Percentiles rank a stretch among this genome's conserved stretches.
phyloP scores from a whole-genome alignment of 1,140 invertebrate genomes.

The Drosophila burlai region DNA sequence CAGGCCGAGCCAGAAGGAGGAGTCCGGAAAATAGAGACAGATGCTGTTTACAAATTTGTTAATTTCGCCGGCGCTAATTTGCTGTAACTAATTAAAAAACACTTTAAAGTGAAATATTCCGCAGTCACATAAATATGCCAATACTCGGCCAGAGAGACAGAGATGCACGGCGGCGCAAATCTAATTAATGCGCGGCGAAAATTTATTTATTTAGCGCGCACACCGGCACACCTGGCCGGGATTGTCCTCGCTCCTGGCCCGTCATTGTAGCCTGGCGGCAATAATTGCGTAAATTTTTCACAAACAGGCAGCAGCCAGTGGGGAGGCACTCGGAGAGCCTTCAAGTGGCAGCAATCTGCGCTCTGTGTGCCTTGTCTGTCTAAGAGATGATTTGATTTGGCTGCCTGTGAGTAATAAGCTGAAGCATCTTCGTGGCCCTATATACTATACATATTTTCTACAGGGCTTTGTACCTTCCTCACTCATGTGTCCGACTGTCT shows the following conservation, averaged over 20 bases:
- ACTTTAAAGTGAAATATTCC: conserved; percentile 68
- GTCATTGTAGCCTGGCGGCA: conserved; percentile 27
- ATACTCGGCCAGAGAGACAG: conserved; percentile 8
- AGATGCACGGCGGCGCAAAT: conserved; percentile 37
- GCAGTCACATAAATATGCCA: conserved; percentile 49
- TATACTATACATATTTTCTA: background rate
- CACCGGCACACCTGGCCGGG: conserved; percentile 24
- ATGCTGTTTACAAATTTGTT: conserved; percentile 51
- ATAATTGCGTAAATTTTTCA: conserved; percentile 78
- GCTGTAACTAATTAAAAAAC: conserved; percentile 78
- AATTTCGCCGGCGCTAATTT: conserved; percentile 58
- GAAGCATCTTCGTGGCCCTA: background rate
- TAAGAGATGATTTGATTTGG: conserved; percentile 71
- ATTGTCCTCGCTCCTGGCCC: background rate
- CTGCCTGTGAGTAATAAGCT: conserved; percentile 49
- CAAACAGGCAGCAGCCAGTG: conserved; percentile 60
- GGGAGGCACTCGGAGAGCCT: conserved; percentile 10
- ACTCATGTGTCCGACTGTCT: conserved; percentile 49
- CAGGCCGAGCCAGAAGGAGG: background rate
- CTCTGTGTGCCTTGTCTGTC: conserved; percentile 27
- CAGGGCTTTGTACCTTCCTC: conserved; percentile 23
- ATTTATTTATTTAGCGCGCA: conserved; percentile 61
- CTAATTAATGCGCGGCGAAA: conserved; percentile 65
- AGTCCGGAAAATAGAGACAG: conserved; percentile 7
- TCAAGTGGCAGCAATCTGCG: conserved; percentile 67